A percentile compares a stretch with the other conserved stretches of the same genome.
Evolutionary conservation across 2,888 invertebrate species (phyloP).

Genomic region (Tipula vernalis): DNA sequence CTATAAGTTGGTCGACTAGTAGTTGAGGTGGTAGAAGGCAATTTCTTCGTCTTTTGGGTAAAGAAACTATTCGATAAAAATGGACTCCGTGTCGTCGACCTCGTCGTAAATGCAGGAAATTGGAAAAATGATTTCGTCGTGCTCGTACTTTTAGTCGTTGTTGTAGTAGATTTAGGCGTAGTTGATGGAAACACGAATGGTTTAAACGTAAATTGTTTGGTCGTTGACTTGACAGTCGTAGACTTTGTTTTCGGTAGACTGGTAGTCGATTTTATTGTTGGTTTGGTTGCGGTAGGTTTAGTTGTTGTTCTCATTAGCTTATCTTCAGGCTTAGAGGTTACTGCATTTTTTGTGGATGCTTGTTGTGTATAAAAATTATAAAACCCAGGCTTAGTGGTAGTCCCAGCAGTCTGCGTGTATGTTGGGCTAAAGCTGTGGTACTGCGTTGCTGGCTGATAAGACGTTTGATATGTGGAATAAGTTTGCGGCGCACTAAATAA

Average conservation of each 20-base stretch:
- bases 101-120: not conserved
- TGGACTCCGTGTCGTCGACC: not conserved
- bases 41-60: not conserved
- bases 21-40: not conserved
- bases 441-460: not conserved
- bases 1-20: not conserved
- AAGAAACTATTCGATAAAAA: not conserved
- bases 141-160: not conserved
- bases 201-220: not conserved
- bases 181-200: not conserved
- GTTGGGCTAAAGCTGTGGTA: not conserved
- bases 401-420: not conserved
- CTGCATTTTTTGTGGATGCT: not conserved
- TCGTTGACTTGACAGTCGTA: conserved; percentile 12
- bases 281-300: conserved; percentile 11
- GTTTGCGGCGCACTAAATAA: not conserved
- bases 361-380: not conserved
- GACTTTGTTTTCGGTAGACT: not conserved
- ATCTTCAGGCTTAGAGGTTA: not conserved
- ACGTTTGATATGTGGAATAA: not conserved
- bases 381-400: not conserved
- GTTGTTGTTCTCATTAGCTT: conserved; percentile 9
- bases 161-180: not conserved
- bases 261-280: conserved; percentile 9
- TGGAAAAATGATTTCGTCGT: not conserved